Evolutionary conservation across 2,113 vertebrate species (phyloP), one percentile per base, ranked within the genome.

Genomic region (Neopipo cinnamomea): DNA sequence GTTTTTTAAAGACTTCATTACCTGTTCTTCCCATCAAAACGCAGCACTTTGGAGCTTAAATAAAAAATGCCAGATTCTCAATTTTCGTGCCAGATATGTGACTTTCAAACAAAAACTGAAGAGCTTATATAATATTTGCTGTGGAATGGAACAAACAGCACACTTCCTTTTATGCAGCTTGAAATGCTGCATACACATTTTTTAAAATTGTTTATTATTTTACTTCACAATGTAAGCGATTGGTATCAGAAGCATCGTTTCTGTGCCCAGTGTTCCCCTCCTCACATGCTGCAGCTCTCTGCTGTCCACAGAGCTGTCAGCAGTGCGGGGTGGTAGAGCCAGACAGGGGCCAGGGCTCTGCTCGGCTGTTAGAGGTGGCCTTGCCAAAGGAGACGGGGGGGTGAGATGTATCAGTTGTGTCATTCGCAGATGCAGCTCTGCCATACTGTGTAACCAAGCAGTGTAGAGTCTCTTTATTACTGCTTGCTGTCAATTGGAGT

Each of bases 111-210:
- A 15, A 44, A 58, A 71, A 6, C 42, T 37, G 13, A 56, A 91
- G 31, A 67, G 5, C 8, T 82, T 78, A 6, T 23, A 4, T 44
- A 49, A 12, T 20, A 3, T 74, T 55, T 93, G 33, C 44, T 39
- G 18, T 27, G 6, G 33, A 85, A 25, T 44, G 8, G 22, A 82
- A 28, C 7, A 59, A 75, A 41, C 25, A 21, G 8, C 14, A 1
- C 8, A 0, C 44, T 78, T 70, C 21, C 18, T 62, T 84, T 62
- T 56, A 19, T 24, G 22, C 14, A 17, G 2, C 28, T 62, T 14
- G 2, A 9, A 59, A 21, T 19, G 23, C 23, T 87, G 42, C 22
- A 1, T 42, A 11, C 0, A 0, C 27, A 3, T 59, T 71, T 66
- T 66, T 11, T 0, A 3, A 17, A 27, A 19, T 12, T 25, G 12